Percentiles rank a stretch among this genome's conserved stretches.
Conservation (phyloP, 2,888 invertebrate species). For the Dolichomitus sp. region DNA sequence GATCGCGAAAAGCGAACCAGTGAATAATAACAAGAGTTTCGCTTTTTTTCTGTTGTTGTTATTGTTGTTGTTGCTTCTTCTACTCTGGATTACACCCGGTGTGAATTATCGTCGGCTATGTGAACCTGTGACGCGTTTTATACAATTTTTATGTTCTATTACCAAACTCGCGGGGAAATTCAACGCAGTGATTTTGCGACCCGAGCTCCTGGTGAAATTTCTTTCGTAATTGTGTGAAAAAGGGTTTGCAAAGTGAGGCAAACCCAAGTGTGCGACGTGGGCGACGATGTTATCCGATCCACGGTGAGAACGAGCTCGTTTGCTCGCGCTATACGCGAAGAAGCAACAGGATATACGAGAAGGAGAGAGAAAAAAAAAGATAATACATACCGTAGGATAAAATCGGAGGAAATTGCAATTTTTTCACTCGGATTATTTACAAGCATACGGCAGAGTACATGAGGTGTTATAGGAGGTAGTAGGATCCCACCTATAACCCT, state of each 20-base stretch:
- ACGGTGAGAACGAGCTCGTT: constrained; percentile 36
- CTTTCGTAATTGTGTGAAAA: not conserved
- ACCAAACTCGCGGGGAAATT: not conserved
- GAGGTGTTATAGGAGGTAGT: constrained; percentile 10
- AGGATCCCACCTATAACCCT: constrained; percentile 1
- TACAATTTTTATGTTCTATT: not conserved
- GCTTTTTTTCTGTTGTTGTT: not conserved
- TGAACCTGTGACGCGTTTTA: not conserved
- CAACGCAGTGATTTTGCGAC: not conserved
- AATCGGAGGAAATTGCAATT: constrained; percentile 3
- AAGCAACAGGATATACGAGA: constrained; percentile 32
- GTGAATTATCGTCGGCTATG: constrained; percentile 2
- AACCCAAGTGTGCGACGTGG: not conserved
- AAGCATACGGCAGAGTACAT: constrained; percentile 15
- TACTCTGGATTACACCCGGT: not conserved
- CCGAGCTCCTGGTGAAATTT: not conserved
- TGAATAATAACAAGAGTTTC: constrained; percentile 1
- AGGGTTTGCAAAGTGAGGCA: not conserved
- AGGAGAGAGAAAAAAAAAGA: not conserved
- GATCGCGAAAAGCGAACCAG: constrained; percentile 1
- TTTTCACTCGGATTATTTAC: constrained; percentile 16
- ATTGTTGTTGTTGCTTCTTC: not conserved
- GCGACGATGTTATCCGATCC: constrained; percentile 12
- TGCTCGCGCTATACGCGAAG: not conserved
- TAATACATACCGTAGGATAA: constrained; percentile 16